These are phyloP conservation scores for Amblyjoppa fuscipennis DNA, from an alignment of 2,888 invertebrate genomes.

Conservation along the genomic window DNA sequence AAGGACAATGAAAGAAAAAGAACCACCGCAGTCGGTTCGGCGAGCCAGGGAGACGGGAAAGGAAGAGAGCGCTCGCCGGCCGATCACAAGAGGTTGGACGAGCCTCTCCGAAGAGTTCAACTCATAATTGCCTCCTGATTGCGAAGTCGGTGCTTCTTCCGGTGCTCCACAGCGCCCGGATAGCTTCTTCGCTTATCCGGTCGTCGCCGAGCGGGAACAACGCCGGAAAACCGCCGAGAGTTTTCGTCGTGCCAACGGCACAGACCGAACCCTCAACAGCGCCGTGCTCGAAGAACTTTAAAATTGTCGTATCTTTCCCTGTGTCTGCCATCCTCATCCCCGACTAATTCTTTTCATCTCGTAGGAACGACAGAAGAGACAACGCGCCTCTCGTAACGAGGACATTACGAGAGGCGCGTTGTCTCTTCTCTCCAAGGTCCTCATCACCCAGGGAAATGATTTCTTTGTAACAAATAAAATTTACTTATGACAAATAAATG, in stretches of 20 bases:
- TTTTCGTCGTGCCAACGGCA: conserved; percentile 41
- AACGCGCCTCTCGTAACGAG: too few relatives aligned
- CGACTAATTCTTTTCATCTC: too few relatives aligned
- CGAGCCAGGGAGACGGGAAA: conserved; percentile 2
- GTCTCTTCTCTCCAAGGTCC: too few relatives aligned
- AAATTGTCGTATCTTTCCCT: conserved; percentile 46
- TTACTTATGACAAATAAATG: too few relatives aligned
- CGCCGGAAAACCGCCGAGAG: conserved; percentile 27
- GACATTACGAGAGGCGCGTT: too few relatives aligned
- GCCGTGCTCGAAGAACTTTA: conserved; percentile 43
- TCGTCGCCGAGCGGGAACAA: conserved; percentile 10
- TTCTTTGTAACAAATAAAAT: too few relatives aligned
- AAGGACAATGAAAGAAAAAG: background rate
- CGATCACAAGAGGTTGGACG: background rate
- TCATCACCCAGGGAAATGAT: too few relatives aligned
- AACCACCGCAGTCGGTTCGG: background rate
- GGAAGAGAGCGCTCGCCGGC: background rate
- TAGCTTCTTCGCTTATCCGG: background rate
- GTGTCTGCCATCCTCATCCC: too few relatives aligned
- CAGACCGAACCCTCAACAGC: background rate
- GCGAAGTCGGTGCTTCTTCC: conserved; percentile 9
- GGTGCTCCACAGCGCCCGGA: conserved; percentile 13
- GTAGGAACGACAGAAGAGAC: too few relatives aligned
- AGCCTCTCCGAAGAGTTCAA: conserved; percentile 32
- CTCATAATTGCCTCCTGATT: conserved; percentile 46